phyloP scores from a whole-genome alignment of 2,113 vertebrate genomes.

The Nothobranchius kuhntae region DNA sequence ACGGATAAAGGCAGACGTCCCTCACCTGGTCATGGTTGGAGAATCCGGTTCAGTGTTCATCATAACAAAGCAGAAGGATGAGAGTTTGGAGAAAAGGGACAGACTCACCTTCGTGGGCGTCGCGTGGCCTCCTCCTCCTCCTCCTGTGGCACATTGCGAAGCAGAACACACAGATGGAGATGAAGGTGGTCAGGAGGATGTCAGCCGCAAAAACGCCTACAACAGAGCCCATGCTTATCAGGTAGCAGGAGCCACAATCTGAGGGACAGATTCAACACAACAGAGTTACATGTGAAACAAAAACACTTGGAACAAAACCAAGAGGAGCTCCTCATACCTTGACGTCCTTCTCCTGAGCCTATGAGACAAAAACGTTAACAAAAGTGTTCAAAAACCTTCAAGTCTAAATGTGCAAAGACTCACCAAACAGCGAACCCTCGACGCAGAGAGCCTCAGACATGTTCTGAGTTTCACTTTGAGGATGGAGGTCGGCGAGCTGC shows the following conservation, averaged over 20 bases:
- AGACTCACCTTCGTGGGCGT: constrained; percentile 53
- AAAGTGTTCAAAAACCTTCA: too few species aligned
- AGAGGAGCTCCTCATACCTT: constrained; percentile 54
- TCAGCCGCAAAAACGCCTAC: constrained; percentile 74
- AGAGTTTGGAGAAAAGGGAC: background rate
- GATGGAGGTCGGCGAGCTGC: constrained; percentile 9
- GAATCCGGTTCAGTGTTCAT: background rate
- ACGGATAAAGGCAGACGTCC: constrained; percentile 30
- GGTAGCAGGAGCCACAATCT: constrained; percentile 77
- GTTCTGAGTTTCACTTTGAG: constrained; percentile 27
- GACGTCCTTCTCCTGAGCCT: constrained; percentile 67
- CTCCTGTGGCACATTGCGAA: constrained; percentile 60
- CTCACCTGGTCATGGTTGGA: constrained; percentile 29
- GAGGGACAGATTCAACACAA: constrained; percentile 10
- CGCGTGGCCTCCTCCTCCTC: constrained; percentile 44
- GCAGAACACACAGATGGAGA: constrained; percentile 72
- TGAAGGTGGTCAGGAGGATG: constrained; percentile 75
- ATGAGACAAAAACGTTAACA: constrained; percentile 22
- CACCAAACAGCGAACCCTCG: constrained; percentile 65
- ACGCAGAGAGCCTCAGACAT: constrained; percentile 64
- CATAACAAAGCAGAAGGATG: background rate
- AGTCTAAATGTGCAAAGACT: constrained; percentile 24
- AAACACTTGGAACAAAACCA: background rate
- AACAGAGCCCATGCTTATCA: constrained; percentile 65
- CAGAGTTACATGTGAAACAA: background rate